Evolutionary conservation across 1,140 invertebrate genomes (phyloP), one percentile per base, ranked within the genome.

Genomic region (Adelges cooleyi): DNA sequence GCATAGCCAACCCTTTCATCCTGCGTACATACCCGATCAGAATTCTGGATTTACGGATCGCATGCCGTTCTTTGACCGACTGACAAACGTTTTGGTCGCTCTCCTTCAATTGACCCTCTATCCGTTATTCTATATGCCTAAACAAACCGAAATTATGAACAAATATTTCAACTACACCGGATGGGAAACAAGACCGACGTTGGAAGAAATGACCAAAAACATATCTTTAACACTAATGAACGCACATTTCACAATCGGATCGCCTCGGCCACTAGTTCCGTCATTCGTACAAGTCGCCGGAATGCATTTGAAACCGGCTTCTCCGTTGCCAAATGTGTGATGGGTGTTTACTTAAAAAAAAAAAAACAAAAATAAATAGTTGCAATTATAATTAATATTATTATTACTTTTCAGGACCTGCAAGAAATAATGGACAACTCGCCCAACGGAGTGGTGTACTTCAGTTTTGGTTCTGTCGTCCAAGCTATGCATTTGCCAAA

Each of bases 221-320:
- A 68, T 62, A 17, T 66, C 67, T 3, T 18, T 71, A 18, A 48
- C 70, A 25, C 27, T 71, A 9, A 50, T 69, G 2, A 71, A 75
- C 52, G 67, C 68, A 25, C 74, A 76, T 54, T 66, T 68, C 29
- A 69, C 54, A 6, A 52, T 71, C 17, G 67, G 69, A 23, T 68
- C 68, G 27, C 67, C 79, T 0, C 74, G 74, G 38, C 77, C 79
- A 0, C 71, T 72, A 10, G 72, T 76, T 8, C 77, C 81, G 1
- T 77, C 75, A 40, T 69, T 80, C 2, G 70, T 83, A 5, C 80
- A 83, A 73, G 76, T 84, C n/a, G 82, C 80, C 8, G 83, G 82
- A n/a, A 71, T 84, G 6, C 81, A 82, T 66, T 70, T 80, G 3
- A 69, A 72, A 6, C 71, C 67, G 2, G 29, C 71, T 8, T 70